phyloP scores from a whole-genome alignment of 2,113 vertebrate genomes.

The Trichomycterus rosablanca region DNA sequence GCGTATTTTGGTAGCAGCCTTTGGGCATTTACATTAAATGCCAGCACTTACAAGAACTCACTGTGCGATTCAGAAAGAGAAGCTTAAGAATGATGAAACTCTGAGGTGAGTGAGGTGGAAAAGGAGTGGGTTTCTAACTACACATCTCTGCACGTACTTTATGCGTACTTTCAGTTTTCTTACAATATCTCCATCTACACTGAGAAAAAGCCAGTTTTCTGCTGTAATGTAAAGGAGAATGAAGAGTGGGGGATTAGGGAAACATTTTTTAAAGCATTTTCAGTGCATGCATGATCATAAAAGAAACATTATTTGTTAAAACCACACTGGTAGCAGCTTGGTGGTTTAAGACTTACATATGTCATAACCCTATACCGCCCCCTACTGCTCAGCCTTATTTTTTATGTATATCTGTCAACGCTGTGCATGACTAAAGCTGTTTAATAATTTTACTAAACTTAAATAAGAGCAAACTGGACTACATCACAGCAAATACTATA shows the following conservation, averaged over 20 bases:
- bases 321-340: conserved; percentile 4
- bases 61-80: conserved; percentile 46
- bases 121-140: conserved; percentile 39
- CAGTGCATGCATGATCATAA: neutral
- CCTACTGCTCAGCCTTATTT: conserved; percentile 49
- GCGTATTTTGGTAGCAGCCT: conserved; percentile 30
- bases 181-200: conserved; percentile 24
- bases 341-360: neutral
- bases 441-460: neutral
- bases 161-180: conserved; percentile 39
- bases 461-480: too few species aligned
- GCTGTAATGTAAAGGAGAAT: neutral
- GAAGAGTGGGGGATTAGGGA: neutral
- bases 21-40: conserved; percentile 65
- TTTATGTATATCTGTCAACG: neutral
- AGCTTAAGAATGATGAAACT: conserved; percentile 45
- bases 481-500: neutral
- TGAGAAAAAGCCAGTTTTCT: neutral
- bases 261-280: neutral
- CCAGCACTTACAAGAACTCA: conserved; percentile 68
- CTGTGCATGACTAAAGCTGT: neutral
- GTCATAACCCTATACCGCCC: conserved; percentile 55
- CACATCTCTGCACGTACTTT: neutral
- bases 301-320: conserved; percentile 3
- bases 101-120: conserved; percentile 57